Conservation (phyloP, 2,888 invertebrate genomes). For the Alcis repandata region DNA sequence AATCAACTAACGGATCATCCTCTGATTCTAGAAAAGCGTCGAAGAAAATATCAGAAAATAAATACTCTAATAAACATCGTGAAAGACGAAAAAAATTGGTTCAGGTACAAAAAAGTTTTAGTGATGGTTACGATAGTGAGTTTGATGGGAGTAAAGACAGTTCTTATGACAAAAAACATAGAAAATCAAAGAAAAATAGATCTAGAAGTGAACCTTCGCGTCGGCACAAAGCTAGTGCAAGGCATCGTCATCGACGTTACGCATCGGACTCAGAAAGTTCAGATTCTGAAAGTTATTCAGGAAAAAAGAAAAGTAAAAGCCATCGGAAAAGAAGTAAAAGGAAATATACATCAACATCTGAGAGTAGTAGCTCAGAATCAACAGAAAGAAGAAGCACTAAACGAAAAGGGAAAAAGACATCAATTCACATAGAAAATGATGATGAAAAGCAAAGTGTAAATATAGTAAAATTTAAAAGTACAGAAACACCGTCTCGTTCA, state of each 20-base stretch:
- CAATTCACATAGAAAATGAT: conserved; percentile 79
- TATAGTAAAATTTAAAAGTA: conserved; percentile 76
- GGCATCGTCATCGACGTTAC: conserved; percentile 63
- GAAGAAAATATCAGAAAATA: conserved; percentile 63
- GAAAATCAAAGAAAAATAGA: conserved; percentile 71
- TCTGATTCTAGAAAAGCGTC: conserved; percentile 71
- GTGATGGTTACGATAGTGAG: conserved; percentile 83
- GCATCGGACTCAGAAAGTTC: conserved; percentile 73
- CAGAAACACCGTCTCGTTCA: conserved; percentile 57
- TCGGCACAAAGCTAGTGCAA: conserved; percentile 65
- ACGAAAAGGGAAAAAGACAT: conserved; percentile 80
- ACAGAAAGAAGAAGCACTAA: conserved; percentile 76
- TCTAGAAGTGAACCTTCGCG: conserved; percentile 83
- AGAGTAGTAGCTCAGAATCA: conserved; percentile 79
- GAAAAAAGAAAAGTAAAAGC: conserved; percentile 76
- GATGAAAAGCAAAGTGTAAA: conserved; percentile 80
- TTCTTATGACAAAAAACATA: conserved; percentile 61
- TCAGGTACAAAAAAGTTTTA: conserved; percentile 79
- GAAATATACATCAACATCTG: conserved; percentile 76
- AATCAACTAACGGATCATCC: conserved; percentile 79
- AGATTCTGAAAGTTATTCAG: conserved; percentile 69
- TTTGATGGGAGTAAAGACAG: conserved; percentile 64
- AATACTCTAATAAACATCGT: conserved; percentile 66
- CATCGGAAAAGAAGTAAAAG: conserved; percentile 75
- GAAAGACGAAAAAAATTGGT: conserved; percentile 71